Percentiles rank a stretch among this genome's conserved stretches.
phyloP scores from a whole-genome alignment of 2,888 invertebrate genomes.

The Torymus auratus region DNA sequence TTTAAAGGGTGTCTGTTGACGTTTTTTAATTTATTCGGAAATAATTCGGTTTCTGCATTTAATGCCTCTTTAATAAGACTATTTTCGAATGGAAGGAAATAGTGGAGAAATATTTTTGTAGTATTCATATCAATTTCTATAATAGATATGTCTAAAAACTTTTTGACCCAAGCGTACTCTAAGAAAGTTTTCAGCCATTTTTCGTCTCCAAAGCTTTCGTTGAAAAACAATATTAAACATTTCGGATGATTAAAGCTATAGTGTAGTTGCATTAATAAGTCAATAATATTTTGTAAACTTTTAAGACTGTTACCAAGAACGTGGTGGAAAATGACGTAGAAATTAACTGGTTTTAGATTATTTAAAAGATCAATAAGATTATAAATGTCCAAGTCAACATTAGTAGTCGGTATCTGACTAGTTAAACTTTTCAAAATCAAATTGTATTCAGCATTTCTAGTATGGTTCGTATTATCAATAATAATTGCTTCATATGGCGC shows the following conservation, averaged over 20 bases:
- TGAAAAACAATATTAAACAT: constrained; percentile 17
- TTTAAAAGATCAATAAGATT: too few relatives aligned
- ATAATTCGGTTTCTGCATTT: not conserved
- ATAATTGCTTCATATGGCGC: constrained; percentile 7
- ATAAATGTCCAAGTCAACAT: not conserved
- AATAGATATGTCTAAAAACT: constrained; percentile 40
- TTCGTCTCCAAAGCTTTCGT: not conserved
- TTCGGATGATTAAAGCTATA: not conserved
- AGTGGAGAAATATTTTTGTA: not conserved
- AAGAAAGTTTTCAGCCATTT: not conserved
- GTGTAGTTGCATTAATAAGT: not conserved
- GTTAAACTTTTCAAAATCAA: not conserved
- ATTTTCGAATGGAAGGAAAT: constrained; percentile 26
- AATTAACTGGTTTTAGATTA: not conserved
- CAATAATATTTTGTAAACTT: not conserved
- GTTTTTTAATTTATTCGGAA: constrained; percentile 26
- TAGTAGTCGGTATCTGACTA: not conserved
- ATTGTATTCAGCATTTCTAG: not conserved
- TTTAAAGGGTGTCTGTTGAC: constrained; percentile 10
- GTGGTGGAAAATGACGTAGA: constrained; percentile 7
- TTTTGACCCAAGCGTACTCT: constrained; percentile 13
- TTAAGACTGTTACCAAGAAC: not conserved
- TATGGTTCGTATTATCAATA: not conserved
- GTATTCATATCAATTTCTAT: not conserved
- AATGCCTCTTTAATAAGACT: not conserved